Conservation (phyloP, 2,797 vertebrate genomes). For the Malacoraja senta region DNA sequence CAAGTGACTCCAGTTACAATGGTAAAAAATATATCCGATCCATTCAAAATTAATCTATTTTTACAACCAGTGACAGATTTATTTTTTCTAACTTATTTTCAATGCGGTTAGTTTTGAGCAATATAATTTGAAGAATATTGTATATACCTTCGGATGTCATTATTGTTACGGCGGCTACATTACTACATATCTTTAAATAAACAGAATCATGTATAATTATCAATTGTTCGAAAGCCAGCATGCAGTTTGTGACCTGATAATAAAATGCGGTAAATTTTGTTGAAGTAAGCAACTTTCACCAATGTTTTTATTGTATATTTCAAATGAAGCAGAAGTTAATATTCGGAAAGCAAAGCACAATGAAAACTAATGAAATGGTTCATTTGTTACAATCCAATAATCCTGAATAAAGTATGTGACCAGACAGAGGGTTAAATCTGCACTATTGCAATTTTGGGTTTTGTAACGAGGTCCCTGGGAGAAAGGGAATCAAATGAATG, state of each 20-base stretch:
- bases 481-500: constrained; percentile 29
- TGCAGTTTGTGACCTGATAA: background rate
- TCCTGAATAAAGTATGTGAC: background rate
- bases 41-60: background rate
- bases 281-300: background rate
- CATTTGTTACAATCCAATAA: background rate
- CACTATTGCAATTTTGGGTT: background rate
- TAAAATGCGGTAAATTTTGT: background rate
- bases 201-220: background rate
- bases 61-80: background rate
- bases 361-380: constrained; percentile 1
- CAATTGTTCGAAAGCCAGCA: background rate
- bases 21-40: background rate
- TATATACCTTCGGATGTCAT: background rate
- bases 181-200: background rate
- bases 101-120: no score
- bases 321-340: no score
- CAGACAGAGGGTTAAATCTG: background rate
- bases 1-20: background rate
- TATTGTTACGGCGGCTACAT: background rate
- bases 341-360: background rate
- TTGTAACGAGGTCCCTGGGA: constrained; percentile 2
- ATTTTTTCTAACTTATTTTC: background rate
- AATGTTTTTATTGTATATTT: no score
- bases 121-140: background rate